Conservation (phyloP, 2,113 vertebrate genomes). For the Thunnus maccoyii region DNA sequence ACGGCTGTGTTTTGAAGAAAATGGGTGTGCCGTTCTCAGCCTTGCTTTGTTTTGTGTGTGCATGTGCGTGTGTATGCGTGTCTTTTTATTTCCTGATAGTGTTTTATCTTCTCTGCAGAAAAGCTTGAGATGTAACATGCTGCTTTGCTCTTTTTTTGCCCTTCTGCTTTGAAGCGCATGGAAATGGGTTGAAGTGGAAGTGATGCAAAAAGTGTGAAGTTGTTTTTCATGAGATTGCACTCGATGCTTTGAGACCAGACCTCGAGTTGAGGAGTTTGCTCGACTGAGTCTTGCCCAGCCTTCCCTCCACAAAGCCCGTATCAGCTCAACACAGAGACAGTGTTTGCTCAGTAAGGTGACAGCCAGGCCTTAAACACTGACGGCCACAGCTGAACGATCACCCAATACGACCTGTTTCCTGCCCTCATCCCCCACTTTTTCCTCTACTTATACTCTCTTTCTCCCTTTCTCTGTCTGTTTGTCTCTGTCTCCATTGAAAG, state of each 20-base stretch:
- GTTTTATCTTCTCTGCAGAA: constrained; percentile 59
- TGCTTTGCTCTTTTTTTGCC: constrained; percentile 18
- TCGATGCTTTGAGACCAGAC: constrained; percentile 1
- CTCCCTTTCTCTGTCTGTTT: constrained; percentile 31
- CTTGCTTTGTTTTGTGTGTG: constrained; percentile 60
- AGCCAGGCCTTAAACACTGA: constrained; percentile 64
- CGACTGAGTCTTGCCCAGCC: constrained; percentile 21
- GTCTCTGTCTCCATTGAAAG: constrained; percentile 66
- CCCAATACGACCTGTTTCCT: constrained; percentile 64
- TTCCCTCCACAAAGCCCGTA: constrained; percentile 66
- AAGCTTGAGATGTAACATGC: constrained; percentile 12
- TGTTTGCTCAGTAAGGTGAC: constrained; percentile 77
- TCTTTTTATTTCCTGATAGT: constrained; percentile 64
- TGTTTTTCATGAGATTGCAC: constrained; percentile 19
- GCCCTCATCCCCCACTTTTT: constrained; percentile 49
- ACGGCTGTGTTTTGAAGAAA: constrained; percentile 66
- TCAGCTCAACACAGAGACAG: constrained; percentile 65
- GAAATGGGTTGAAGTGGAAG: constrained; percentile 5
- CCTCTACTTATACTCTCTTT: constrained; percentile 52
- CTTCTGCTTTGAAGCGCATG: constrained; percentile 19
- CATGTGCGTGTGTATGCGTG: constrained; percentile 18
- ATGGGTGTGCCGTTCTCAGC: constrained; percentile 67
- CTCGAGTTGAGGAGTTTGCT: constrained; percentile 27
- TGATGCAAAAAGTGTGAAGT: constrained; percentile 30
- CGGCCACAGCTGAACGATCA: constrained; percentile 64